Evolutionary conservation across 2,888 invertebrate species (phyloP).

Genomic region (Macrophya alboannulata): DNA sequence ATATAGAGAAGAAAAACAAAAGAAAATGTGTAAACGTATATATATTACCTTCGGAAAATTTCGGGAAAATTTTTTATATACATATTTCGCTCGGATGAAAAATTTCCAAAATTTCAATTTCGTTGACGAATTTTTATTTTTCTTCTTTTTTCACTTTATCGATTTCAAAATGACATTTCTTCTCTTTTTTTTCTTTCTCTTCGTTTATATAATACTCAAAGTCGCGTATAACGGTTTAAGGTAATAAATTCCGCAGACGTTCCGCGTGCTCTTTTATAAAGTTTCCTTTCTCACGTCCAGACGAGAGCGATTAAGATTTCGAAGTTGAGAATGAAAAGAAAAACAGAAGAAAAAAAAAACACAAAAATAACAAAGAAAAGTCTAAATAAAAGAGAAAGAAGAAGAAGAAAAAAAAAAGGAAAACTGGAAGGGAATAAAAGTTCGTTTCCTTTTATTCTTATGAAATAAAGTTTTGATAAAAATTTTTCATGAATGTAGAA

Average conservation of each 20-base stretch:
- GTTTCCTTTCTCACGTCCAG: conserved; percentile 33
- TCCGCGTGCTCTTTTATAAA: conserved; percentile 14
- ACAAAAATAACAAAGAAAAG: too few species aligned
- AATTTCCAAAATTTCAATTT: too few species aligned
- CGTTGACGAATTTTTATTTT: not conserved
- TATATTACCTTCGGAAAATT: too few species aligned
- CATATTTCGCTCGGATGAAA: too few species aligned
- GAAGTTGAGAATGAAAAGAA: not conserved
- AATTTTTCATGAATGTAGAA: not conserved
- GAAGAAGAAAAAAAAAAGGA: not conserved
- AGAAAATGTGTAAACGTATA: too few species aligned
- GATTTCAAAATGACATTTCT: not conserved
- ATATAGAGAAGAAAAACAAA: not conserved
- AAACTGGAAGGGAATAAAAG: not conserved
- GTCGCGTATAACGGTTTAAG: not conserved
- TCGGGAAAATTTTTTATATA: too few species aligned
- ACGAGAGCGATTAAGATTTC: conserved; percentile 35
- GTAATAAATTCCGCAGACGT: conserved; percentile 42
- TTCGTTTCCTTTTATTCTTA: not conserved
- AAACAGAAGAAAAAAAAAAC: not conserved
- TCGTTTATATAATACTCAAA: not conserved
- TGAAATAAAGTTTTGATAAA: not conserved
- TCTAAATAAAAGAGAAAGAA: not conserved
- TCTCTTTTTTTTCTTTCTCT: not conserved
- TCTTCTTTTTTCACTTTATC: not conserved